A percentile compares a stretch with the other conserved stretches of the same genome.
Evolutionary conservation across 2,888 invertebrate species (phyloP).

Genomic region (Rhabditoides inermis): DNA sequence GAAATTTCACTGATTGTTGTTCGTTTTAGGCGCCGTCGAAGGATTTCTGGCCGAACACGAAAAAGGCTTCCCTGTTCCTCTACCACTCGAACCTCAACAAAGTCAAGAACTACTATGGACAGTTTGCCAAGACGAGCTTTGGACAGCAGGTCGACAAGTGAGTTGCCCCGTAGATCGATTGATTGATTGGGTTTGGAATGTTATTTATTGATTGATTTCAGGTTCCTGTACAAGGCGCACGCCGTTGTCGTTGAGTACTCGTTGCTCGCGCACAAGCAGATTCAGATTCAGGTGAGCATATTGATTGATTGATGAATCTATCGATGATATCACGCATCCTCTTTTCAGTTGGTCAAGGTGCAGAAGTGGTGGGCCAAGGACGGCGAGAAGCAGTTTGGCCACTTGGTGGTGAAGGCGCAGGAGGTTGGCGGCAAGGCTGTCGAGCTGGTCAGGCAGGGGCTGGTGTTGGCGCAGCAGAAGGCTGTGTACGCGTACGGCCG

Average conservation of each 20-base stretch:
- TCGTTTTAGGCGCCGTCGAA: constrained; percentile 18
- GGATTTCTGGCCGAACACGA: constrained; percentile 12
- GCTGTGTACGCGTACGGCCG: neutral
- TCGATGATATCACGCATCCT: neutral
- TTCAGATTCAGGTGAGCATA: constrained; percentile 2
- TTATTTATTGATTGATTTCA: too few species aligned
- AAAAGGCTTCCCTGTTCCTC: too few species aligned
- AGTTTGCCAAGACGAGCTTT: neutral
- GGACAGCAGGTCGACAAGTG: neutral
- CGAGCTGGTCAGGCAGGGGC: neutral
- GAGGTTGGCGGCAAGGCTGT: constrained; percentile 15
- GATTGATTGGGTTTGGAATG: too few species aligned
- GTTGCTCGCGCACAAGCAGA: constrained; percentile 13
- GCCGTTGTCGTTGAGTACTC: constrained; percentile 12
- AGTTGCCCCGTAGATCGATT: neutral
- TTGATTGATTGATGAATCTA: neutral
- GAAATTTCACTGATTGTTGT: too few species aligned
- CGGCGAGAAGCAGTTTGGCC: constrained; percentile 18
- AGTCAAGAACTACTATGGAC: constrained; percentile 9
- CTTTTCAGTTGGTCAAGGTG: constrained; percentile 10
- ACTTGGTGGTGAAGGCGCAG: constrained; percentile 9
- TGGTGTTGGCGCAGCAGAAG: neutral
- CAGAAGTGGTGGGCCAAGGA: constrained; percentile 19
- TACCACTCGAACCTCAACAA: too few species aligned
- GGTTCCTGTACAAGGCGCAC: constrained; percentile 11